Conservation (phyloP, 2,113 vertebrate genomes). For the Glareola pratincola region DNA sequence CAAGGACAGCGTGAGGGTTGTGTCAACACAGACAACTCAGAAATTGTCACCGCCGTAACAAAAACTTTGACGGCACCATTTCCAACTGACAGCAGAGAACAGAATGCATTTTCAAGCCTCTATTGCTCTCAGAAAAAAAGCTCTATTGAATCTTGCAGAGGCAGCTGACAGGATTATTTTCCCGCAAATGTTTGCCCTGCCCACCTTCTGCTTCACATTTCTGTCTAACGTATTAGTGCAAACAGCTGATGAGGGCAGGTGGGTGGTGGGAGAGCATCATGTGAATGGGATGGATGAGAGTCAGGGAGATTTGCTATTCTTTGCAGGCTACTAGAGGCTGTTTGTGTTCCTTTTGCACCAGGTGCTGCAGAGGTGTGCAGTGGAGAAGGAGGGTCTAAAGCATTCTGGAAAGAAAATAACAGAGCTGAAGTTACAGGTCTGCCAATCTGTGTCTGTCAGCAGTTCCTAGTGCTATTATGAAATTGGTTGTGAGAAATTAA, state of each 20-base stretch:
- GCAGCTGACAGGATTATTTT: constrained; percentile 32
- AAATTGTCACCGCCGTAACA: background rate
- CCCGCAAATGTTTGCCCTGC: constrained; percentile 35
- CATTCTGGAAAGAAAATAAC: background rate
- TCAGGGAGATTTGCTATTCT: background rate
- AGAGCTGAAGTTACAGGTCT: background rate
- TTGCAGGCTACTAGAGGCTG: background rate
- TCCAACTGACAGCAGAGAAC: constrained; percentile 34
- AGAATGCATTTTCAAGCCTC: constrained; percentile 29
- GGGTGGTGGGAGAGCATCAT: background rate
- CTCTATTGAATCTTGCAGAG: background rate
- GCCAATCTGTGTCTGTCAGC: background rate
- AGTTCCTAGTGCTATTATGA: background rate
- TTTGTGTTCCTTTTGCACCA: background rate
- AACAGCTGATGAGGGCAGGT: background rate
- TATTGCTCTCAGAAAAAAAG: background rate
- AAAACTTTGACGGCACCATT: background rate
- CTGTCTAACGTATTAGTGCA: background rate
- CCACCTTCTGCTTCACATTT: constrained; percentile 52
- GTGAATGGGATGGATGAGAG: background rate
- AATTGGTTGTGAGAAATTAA: background rate
- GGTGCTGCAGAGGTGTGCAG: background rate
- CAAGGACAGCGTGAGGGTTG: constrained; percentile 15
- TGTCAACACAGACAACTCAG: constrained; percentile 4
- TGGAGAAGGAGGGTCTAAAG: background rate